Conservation (phyloP, 2,888 invertebrate genomes). For the Acleris emargana region DNA sequence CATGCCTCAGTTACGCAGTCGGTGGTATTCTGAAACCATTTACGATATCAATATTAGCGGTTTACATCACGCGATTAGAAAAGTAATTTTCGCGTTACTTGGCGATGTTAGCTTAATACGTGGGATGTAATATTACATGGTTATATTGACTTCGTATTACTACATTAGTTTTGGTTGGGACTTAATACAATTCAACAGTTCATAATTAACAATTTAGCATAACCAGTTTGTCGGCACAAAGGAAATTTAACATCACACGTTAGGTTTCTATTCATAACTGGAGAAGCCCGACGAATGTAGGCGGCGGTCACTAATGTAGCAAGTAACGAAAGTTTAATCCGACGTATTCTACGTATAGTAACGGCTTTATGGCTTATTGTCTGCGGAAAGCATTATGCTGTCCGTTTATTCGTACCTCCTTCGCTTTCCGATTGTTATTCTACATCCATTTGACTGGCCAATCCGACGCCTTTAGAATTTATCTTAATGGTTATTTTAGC, state of each 20-base stretch:
- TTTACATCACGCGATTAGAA: too few species aligned
- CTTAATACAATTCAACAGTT: too few species aligned
- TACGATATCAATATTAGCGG: too few species aligned
- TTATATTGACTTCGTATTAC: too few species aligned
- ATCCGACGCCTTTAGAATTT: conserved; percentile 47
- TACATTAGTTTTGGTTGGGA: too few species aligned
- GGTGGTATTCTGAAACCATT: too few species aligned
- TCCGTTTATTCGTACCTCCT: conserved; percentile 52
- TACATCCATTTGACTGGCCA: conserved; percentile 46
- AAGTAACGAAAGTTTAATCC: conserved; percentile 42
- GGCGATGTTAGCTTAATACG: too few species aligned
- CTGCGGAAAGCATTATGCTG: conserved; percentile 50
- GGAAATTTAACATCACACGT: conserved; percentile 8
- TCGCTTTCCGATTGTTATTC: conserved; percentile 52
- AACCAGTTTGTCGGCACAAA: conserved; percentile 13
- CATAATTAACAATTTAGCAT: background rate
- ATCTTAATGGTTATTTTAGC: conserved; percentile 43
- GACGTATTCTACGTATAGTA: conserved; percentile 41
- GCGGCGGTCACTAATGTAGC: conserved; percentile 38
- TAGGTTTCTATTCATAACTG: conserved; percentile 14
- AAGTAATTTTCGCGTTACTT: too few species aligned
- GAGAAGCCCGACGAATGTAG: conserved; percentile 33
- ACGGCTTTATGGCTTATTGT: conserved; percentile 56
- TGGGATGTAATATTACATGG: too few species aligned
- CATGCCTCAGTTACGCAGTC: too few species aligned